A percentile compares a stretch with the other conserved stretches of the same genome.
phyloP scores from a whole-genome alignment of 2,888 invertebrate genomes.

The Camponotus fellah region DNA sequence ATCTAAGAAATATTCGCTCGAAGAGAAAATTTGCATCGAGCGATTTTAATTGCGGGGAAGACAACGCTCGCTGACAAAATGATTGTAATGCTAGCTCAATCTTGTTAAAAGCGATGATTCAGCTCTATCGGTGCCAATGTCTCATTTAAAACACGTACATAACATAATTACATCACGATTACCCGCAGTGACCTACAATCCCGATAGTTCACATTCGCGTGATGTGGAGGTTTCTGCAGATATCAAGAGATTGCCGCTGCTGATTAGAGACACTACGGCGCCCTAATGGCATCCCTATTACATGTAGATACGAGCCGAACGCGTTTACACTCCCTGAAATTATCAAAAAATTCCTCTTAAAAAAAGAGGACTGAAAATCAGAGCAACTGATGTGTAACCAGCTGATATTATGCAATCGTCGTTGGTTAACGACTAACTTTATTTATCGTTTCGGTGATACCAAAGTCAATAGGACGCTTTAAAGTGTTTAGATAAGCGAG shows the following conservation, averaged over 20 bases:
- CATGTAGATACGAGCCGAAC: background rate
- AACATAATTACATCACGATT: conserved; percentile 35
- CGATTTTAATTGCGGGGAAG: background rate
- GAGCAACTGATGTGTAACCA: background rate
- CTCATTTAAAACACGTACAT: conserved; percentile 3
- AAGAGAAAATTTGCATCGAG: background rate
- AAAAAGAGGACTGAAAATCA: conserved; percentile 3
- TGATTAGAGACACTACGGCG: conserved; percentile 36
- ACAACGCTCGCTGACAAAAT: background rate
- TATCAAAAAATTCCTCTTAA: background rate
- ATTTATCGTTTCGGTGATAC: background rate
- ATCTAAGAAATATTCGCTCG: conserved; percentile 6
- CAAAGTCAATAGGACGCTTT: background rate
- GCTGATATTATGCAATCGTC: background rate
- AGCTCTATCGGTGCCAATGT: background rate
- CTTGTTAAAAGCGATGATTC: background rate
- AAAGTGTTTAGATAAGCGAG: conserved; percentile 18
- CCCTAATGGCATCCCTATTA: conserved; percentile 34
- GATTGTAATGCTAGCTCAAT: background rate
- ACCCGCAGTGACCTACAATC: conserved; percentile 11
- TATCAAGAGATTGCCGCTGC: conserved; percentile 30
- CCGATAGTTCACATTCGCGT: conserved; percentile 32
- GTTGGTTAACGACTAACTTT: background rate
- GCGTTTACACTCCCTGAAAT: background rate
- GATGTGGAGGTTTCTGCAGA: conserved; percentile 20